phyloP scores from a whole-genome alignment of 2,797 vertebrate genomes.

The Hipposideros larvatus region DNA sequence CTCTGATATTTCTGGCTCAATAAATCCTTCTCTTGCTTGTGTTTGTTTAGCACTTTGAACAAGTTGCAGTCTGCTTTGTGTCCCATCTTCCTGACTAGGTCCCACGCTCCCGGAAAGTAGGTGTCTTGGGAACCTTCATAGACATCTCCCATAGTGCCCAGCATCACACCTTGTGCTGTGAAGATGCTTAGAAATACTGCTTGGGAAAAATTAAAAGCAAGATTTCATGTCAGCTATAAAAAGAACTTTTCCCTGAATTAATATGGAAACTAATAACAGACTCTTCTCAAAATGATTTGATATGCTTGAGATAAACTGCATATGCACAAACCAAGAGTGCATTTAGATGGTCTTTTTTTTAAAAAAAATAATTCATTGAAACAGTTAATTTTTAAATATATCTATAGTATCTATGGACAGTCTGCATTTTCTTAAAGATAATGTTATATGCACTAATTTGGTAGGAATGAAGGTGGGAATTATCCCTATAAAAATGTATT shows the following conservation, averaged over 20 bases:
- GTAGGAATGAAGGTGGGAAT: not conserved
- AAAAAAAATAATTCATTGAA: not conserved
- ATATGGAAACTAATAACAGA: not conserved
- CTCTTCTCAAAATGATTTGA: constrained; percentile 12
- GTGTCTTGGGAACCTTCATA: not conserved
- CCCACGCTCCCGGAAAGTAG: not conserved
- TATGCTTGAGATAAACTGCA: constrained; percentile 41
- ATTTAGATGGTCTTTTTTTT: not conserved
- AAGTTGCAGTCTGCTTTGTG: not conserved
- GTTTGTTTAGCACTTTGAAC: not conserved
- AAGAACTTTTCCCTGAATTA: not conserved
- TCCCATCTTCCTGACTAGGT: not conserved
- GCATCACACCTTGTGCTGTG: not conserved
- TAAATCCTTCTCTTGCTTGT: not conserved
- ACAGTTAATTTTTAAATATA: constrained; percentile 1
- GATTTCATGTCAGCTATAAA: not conserved
- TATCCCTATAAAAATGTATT: not conserved
- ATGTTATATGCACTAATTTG: not conserved
- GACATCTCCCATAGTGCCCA: not conserved
- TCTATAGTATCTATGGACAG: not conserved
- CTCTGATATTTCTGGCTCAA: not conserved
- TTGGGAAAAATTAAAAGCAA: not conserved
- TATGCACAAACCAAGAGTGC: not conserved
- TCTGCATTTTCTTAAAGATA: constrained; percentile 44
- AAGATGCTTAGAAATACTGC: not conserved